Base-by-base conservation (phyloP, 2,113 vertebrate genomes). In the Percina caprodes region DNA sequence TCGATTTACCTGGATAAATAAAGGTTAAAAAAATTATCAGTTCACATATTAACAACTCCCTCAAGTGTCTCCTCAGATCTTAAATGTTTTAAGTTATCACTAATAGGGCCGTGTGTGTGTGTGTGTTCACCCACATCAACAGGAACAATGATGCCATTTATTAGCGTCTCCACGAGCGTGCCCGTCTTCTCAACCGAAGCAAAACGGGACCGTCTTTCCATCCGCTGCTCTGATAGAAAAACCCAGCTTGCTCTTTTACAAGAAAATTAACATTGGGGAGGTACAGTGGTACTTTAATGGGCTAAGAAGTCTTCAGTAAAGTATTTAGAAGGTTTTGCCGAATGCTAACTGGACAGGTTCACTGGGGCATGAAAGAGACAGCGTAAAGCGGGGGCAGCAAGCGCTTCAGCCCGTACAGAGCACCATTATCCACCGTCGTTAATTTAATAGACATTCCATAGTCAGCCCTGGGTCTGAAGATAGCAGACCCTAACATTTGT, bases 371-470 rank as follows among this genome's bases (percentile, higher is more conserved):
- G 94, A 95, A 93, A 92, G 91, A 84, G 92, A 86, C 82, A 92
- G 86, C 90, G 86, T 87, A 91, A 88, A 86, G 92, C 89, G 88
- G 79, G 88, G 90, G 84, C 90, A 90, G 89, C 91, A 49, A 88
- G 85, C 84, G 80, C 83, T 67, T 91, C 90, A 90, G 80, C 85
- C 89, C 76, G 87, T 87, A 86, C 89, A 83, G 88, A 89, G 86
- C 86, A 65, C 90, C 93, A 93, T 94, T 93, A 94, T 93, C 88
- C 88, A 85, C 89, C 81, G 86, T 93, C 89, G 87, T 96, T 95
- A 94, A 95, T 94, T 95, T 94, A 94, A 94, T 88, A 91, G 89
- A 89, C 91, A 82, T 94, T 93, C 94, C 89, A 93, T 88, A 86
- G 82, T 91, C 89, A 80, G 89, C 83, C 92, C 82, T 79, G 75